phyloP scores from a whole-genome alignment of 2,888 invertebrate genomes.

The Stictocephala bisonia region DNA sequence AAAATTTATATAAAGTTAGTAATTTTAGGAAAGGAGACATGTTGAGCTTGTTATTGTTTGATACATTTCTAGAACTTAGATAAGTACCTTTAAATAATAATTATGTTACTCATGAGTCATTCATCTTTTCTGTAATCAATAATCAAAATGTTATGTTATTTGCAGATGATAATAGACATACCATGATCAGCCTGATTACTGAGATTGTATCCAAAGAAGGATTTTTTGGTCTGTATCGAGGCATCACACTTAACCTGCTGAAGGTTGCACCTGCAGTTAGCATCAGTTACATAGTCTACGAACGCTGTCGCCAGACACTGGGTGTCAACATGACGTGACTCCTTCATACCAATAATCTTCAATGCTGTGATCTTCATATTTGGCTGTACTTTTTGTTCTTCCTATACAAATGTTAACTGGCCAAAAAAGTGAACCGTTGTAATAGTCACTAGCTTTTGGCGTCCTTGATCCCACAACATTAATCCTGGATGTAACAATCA shows the following conservation, averaged over 20 bases:
- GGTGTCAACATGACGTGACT: conserved; percentile 95
- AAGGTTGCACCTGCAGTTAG: conserved; percentile 97
- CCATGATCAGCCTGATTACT: conserved; percentile 84
- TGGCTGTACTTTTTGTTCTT: too few relatives aligned
- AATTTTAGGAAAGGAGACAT: too few relatives aligned
- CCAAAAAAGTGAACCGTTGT: too few relatives aligned
- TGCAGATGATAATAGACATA: conserved; percentile 59
- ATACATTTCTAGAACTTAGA: too few relatives aligned
- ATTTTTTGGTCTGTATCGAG: conserved; percentile 90
- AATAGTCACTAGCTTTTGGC: too few relatives aligned
- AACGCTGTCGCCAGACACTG: conserved; percentile 87
- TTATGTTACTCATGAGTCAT: conserved; percentile 21
- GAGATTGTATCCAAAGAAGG: conserved; percentile 91
- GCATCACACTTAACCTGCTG: conserved; percentile 98
- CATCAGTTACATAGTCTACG: conserved; percentile 98
- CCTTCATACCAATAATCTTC: neutral
- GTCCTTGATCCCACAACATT: too few relatives aligned
- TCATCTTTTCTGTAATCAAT: conserved; percentile 7
- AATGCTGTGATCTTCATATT: conserved; percentile 22
- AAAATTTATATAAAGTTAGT: too few relatives aligned
- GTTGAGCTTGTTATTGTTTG: too few relatives aligned
- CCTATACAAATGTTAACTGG: too few relatives aligned
- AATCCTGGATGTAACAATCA: too few relatives aligned
- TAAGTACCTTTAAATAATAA: too few relatives aligned
- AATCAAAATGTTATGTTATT: neutral